phyloP scores from a whole-genome alignment of 2,113 vertebrate genomes.

The Spea multiplicata region DNA sequence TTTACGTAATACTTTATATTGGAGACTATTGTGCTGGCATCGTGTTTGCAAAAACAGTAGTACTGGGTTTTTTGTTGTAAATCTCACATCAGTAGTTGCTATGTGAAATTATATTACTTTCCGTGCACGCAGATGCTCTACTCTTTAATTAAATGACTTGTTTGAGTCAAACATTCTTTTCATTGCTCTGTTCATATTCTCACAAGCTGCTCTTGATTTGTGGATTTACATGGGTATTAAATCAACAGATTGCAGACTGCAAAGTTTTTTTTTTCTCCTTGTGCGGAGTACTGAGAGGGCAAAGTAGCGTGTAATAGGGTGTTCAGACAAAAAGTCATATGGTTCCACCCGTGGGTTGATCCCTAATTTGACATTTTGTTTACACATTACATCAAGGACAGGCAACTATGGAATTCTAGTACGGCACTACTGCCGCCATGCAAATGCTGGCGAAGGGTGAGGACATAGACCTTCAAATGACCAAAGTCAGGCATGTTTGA shows the following conservation, averaged over 20 bases:
- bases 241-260: background rate
- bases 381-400: too few species aligned
- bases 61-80: background rate
- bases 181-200: constrained; percentile 19
- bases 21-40: too few species aligned
- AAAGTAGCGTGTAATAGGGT: background rate
- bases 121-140: background rate
- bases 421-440: too few species aligned
- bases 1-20: too few species aligned
- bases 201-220: constrained; percentile 26
- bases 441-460: too few species aligned
- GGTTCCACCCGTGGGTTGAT: background rate
- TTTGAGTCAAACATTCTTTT: constrained; percentile 25
- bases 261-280: background rate
- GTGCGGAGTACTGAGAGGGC: background rate
- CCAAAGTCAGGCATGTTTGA: too few species aligned
- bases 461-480: too few species aligned
- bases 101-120: background rate
- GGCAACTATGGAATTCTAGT: too few species aligned
- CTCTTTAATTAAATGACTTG: background rate
- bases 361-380: background rate
- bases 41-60: background rate
- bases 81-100: background rate
- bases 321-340: background rate
- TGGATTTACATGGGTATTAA: constrained; percentile 11